A percentile compares a stretch with the other conserved stretches of the same genome.
These are phyloP conservation scores for Drosophila azteca DNA, from an alignment of 1,140 invertebrate genomes.

Conservation along the genomic window DNA sequence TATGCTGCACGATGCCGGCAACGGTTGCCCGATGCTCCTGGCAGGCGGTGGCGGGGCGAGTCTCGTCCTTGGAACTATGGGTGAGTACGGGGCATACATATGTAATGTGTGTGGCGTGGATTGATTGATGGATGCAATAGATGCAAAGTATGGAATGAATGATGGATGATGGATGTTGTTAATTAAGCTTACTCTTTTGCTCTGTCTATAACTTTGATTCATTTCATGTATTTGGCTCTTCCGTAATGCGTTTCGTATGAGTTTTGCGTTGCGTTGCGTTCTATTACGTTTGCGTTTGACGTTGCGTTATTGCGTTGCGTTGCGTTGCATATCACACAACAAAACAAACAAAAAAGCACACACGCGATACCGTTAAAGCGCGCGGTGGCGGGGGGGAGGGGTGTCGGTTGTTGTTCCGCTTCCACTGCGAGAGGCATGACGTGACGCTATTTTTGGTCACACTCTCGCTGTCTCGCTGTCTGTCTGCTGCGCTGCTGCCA, in stretches of 20 bases:
- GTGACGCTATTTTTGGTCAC: too few relatives aligned
- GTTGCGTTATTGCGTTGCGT: constrained; percentile 26
- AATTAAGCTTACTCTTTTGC: constrained; percentile 48
- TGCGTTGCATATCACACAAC: constrained; percentile 14
- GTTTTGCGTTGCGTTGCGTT: constrained; percentile 34
- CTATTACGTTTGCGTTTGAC: constrained; percentile 30
- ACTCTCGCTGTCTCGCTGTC: constrained; percentile 12
- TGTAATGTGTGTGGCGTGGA: not conserved
- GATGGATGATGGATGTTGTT: constrained; percentile 32
- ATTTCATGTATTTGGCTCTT: constrained; percentile 27
- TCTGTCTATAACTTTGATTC: constrained; percentile 39
- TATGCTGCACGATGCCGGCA: constrained; percentile 84
- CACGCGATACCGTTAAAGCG: too few relatives aligned
- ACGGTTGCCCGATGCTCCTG: constrained; percentile 33
- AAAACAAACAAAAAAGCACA: not conserved
- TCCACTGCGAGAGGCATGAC: too few relatives aligned
- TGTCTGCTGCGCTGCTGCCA: constrained; percentile 23
- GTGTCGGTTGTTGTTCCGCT: too few relatives aligned
- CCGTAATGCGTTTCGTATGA: constrained; percentile 46
- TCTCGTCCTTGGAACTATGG: constrained; percentile 41
- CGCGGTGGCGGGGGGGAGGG: too few relatives aligned
- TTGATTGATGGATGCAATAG: constrained; percentile 1
- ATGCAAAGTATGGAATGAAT: not conserved
- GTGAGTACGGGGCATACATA: constrained; percentile 36
- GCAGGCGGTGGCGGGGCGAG: constrained; percentile 16